Base-by-base conservation (phyloP, 2,888 invertebrate genomes). In the Hybos culiciformis region DNA sequence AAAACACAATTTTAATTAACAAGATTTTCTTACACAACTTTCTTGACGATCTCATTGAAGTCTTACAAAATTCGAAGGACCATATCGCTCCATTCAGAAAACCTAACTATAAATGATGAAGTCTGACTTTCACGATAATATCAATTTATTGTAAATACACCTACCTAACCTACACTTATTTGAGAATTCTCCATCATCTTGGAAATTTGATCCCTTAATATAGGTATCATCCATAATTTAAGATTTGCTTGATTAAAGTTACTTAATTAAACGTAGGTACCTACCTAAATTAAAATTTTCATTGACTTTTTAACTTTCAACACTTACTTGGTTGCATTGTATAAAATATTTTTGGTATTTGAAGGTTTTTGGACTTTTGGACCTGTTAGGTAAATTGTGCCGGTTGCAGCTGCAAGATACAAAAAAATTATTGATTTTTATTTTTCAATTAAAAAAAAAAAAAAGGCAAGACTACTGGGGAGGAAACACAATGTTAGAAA, bases 271-370 rank as follows among this genome's bases (percentile, higher is more conserved):
- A 19, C 18, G 9, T 34, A 12, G 8, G 5, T 12, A 9, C 12
- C 5, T 11, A 34, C n/a, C n/a, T n/a, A n/a, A n/a, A n/a, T n/a
- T n/a, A n/a, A n/a, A n/a, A n/a, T n/a, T n/a, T n/a, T n/a, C n/a
- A n/a, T n/a, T n/a, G n/a, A n/a, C n/a, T n/a, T n/a, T n/a, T n/a
- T n/a, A n/a, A n/a, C n/a, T n/a, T n/a, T 8, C 14, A 11, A 3
- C 19, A 53, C 56, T 55, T 53, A 66, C 66, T 61, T 62, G 38
- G 66, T 66, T 41, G 64, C 66, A 56, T 62, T 62, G 48, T 63
- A 63, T 32, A 66, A 55, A 46, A 63, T 54, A 45, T 62, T 61
- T n/a, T n/a, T 37, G 57, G 54, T 41, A 63, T 58, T 50, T 57
- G 54, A 46, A 60, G 62, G 46, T 51, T 59, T 55, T 48, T 56